Conservation (phyloP, 2,797 vertebrate genomes). For the Sus cebifrons region DNA sequence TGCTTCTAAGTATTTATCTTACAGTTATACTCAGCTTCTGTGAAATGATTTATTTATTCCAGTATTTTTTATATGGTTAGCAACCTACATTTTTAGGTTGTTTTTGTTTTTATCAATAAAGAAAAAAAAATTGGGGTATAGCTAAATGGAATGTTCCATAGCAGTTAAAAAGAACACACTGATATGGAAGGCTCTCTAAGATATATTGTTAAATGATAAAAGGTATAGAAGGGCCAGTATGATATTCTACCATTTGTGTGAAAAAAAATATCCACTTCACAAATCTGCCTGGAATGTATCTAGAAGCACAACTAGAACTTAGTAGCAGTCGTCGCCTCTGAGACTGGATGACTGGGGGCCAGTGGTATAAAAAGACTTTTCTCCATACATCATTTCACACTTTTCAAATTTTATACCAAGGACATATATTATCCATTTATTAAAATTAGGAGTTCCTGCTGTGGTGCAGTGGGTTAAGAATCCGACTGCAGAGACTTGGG, state of each 20-base stretch:
- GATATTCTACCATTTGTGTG: slow-evolving; percentile 4
- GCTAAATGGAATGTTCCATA: neutral
- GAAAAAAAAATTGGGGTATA: neutral
- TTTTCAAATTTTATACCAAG: slow-evolving; percentile 47
- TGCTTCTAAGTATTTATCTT: slow-evolving; percentile 60
- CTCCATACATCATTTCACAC: neutral
- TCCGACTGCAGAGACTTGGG: no score
- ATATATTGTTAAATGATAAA: neutral
- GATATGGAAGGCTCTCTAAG: neutral
- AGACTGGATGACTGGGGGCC: neutral
- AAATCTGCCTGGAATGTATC: neutral
- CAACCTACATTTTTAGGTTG: neutral
- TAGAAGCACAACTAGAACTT: neutral
- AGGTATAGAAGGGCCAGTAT: neutral
- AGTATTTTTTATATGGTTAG: neutral
- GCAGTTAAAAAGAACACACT: slow-evolving; percentile 51
- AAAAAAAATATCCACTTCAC: neutral
- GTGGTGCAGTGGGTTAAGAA: no score
- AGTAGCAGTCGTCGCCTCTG: neutral
- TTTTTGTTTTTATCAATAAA: neutral
- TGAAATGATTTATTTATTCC: neutral
- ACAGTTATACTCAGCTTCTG: neutral
- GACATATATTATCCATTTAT: neutral
- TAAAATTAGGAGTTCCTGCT: neutral
- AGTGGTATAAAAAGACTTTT: neutral